Conservation (phyloP, 37 sponge, comb jelly and placozoan species). For the Sycon ciliatum region DNA sequence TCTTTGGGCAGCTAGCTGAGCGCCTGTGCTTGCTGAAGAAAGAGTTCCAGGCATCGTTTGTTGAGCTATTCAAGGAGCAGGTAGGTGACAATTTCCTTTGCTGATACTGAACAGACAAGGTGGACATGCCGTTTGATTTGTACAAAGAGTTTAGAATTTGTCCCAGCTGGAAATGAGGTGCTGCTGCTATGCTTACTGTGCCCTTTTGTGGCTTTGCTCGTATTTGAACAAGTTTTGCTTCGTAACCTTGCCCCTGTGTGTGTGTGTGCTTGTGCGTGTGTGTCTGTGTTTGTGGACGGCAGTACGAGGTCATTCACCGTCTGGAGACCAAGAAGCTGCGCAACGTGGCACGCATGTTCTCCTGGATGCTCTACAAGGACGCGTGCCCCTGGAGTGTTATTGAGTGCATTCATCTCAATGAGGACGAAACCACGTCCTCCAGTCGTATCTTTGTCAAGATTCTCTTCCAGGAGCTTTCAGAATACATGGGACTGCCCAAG, state of each 20-base stretch:
- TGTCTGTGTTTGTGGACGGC: neutral
- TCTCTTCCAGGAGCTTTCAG: conserved; percentile 91
- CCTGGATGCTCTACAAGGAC: conserved; percentile 82
- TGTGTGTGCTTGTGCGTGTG: neutral
- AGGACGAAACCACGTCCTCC: conserved; percentile 95
- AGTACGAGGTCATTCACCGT: conserved; percentile 85
- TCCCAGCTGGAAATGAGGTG: too few relatives aligned
- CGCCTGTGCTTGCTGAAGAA: neutral
- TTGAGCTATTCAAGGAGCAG: neutral
- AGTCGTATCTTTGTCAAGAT: conserved; percentile 99
- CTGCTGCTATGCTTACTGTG: too few relatives aligned
- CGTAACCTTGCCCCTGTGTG: neutral
- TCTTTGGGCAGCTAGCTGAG: conserved; percentile 79
- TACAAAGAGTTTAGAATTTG: too few relatives aligned
- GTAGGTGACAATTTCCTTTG: neutral
- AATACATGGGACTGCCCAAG: conserved; percentile 81
- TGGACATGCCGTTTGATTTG: too few relatives aligned
- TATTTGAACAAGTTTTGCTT: too few relatives aligned
- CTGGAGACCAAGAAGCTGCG: conserved; percentile 94
- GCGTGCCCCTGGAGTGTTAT: conserved; percentile 92
- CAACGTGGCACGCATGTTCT: conserved; percentile 85
- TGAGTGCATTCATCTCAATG: conserved; percentile 82
- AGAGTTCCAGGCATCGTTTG: neutral
- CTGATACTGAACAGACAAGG: too few relatives aligned
- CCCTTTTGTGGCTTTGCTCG: too few relatives aligned